Base-by-base conservation (phyloP, 2,888 invertebrate genomes). In the Synanthedon formicaeformis region DNA sequence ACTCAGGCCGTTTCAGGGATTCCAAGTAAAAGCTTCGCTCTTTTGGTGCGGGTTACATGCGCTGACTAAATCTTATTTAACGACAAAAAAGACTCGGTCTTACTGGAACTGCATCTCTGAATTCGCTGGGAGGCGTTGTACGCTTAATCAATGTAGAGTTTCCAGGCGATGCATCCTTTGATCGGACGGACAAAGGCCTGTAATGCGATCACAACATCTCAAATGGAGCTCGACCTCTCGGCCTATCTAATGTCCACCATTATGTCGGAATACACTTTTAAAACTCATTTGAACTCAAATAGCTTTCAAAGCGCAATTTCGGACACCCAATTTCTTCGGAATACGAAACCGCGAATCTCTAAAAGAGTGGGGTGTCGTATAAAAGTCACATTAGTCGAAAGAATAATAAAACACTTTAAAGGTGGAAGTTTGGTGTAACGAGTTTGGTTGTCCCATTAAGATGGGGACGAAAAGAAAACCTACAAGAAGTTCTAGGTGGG, bases 371-470 rank as follows among this genome's bases (percentile, higher is more conserved):
- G 11, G 48, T 34, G 12, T 14, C 34, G 52, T 27, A 41, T 45
- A 45, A 54, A 51, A 55, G 51, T 56, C 58, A 55, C 60, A 58
- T 60, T 58, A 59, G 50, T 57, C 59, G 58, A 53, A 48, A 41
- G 51, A 54, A 52, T 60, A 67, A 61, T 65, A 63, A 64, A 68
- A 64, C 60, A 63, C 58, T 66, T 62, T 56, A 61, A 59, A 62
- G 57, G 54, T 59, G 53, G 53, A 60, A 66, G 65, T 61, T 50
- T 56, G 52, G 45, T 55, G 50, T 64, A 62, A 64, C 61, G 68
- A 69, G 66, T 54, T 56, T 48, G 48, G 16, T 50, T 41, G 50
- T 53, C 51, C 54, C 51, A 55, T 50, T 13, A 51, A 50, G 50
- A 50, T 50, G 50, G 11, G 50, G 4, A 40, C 8, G 4, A 50